Percentiles rank a stretch among this genome's conserved stretches.
These are phyloP conservation scores for Andrena bicolor DNA, from an alignment of 2,888 invertebrate genomes.

Conservation along the genomic window DNA sequence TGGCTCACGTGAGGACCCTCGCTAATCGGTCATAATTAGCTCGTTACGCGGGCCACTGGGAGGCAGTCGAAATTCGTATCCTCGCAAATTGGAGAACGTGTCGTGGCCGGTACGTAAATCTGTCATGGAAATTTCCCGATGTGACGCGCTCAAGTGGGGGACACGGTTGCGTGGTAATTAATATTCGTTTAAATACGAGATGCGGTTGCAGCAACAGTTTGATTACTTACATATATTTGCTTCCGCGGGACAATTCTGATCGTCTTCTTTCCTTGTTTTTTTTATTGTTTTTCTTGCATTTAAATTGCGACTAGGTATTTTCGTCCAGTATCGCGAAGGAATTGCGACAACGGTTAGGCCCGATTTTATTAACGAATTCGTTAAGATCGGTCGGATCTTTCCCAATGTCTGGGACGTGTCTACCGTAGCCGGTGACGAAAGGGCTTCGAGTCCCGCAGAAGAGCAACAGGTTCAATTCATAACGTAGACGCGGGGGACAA, in stretches of 20 bases:
- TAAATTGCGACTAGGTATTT: too few species aligned
- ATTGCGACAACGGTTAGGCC: background rate
- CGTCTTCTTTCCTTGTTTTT: too few species aligned
- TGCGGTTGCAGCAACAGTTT: slow-evolving; percentile 21
- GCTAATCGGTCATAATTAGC: slow-evolving; percentile 40
- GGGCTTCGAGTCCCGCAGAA: background rate
- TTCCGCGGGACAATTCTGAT: background rate
- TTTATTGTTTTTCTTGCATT: too few species aligned
- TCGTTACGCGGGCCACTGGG: slow-evolving; percentile 41
- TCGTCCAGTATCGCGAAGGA: too few species aligned
- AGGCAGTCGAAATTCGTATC: slow-evolving; percentile 42
- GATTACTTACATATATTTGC: background rate
- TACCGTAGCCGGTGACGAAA: background rate
- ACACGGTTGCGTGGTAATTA: slow-evolving; percentile 31
- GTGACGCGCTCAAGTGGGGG: slow-evolving; percentile 25
- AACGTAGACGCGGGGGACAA: background rate
- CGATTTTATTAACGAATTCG: background rate
- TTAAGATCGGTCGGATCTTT: background rate
- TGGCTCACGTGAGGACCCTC: background rate
- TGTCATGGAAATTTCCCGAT: slow-evolving; percentile 37
- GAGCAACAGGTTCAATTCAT: slow-evolving; percentile 17
- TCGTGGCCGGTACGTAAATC: slow-evolving; percentile 42
- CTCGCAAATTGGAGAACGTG: slow-evolving; percentile 52
- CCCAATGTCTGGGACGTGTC: background rate
- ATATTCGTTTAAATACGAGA: slow-evolving; percentile 37